These are phyloP conservation scores for Rhinolophus sinicus DNA, from an alignment of 2,113 vertebrate genomes.

Conservation along the genomic window DNA sequence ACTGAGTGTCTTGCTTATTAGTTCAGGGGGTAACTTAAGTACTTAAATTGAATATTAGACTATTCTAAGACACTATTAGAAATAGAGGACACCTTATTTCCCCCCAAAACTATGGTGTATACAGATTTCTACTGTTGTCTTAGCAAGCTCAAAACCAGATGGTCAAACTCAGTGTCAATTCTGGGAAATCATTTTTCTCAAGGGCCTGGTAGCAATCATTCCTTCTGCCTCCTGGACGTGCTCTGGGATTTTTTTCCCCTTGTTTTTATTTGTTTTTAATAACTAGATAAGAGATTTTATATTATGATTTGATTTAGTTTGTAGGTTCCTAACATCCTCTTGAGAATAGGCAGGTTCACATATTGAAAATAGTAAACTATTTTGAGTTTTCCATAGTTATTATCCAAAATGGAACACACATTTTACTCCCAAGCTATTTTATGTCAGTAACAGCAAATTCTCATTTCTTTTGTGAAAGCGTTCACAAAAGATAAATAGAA, in stretches of 20 bases:
- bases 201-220: neutral
- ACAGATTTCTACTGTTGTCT: neutral
- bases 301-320: neutral
- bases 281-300: conserved; percentile 7
- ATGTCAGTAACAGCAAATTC: neutral
- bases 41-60: neutral
- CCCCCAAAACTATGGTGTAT: neutral
- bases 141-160: neutral
- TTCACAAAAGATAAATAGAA: neutral
- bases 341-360: neutral
- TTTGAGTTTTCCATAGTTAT: neutral
- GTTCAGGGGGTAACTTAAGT: neutral
- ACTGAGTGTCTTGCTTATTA: neutral
- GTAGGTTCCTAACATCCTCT: neutral
- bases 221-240: neutral
- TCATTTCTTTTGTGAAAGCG: neutral
- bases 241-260: neutral
- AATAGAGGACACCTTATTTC: neutral
- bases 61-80: neutral
- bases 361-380: neutral
- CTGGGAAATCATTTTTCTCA: neutral
- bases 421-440: neutral
- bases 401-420: neutral
- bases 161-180: neutral
- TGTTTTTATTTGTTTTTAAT: conserved; percentile 9